These are phyloP conservation scores for Brotula barbata DNA, from an alignment of 2,797 vertebrate species.

Conservation along the genomic window DNA sequence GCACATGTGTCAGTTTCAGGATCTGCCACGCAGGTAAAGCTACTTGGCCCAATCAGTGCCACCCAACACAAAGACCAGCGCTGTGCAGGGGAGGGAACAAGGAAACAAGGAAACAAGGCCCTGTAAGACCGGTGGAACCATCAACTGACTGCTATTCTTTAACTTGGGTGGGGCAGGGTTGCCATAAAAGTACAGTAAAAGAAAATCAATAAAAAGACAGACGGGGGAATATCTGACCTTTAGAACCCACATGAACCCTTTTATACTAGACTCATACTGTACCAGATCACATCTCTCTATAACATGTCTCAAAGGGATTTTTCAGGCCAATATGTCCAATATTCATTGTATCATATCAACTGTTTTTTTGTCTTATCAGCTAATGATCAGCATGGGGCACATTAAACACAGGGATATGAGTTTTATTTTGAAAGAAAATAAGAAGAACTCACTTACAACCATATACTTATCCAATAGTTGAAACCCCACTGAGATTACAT, in stretches of 20 bases:
- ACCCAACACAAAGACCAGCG: constrained; percentile 69
- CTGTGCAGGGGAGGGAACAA: constrained; percentile 73
- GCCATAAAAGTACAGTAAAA: constrained; percentile 48
- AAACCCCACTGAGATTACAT: neutral
- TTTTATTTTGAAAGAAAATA: constrained; percentile 17
- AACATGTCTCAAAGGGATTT: too few species aligned
- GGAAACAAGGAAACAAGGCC: constrained; percentile 74
- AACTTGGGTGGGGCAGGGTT: constrained; percentile 74
- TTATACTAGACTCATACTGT: too few species aligned
- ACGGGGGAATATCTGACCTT: constrained; percentile 22
- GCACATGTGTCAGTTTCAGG: constrained; percentile 78
- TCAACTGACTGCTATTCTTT: constrained; percentile 79
- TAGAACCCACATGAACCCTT: too few species aligned
- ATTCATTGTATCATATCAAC: neutral
- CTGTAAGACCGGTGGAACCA: constrained; percentile 80
- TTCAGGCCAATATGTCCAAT: too few species aligned
- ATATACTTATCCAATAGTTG: too few species aligned
- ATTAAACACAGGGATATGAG: neutral
- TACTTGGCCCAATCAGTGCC: constrained; percentile 71
- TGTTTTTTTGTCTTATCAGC: neutral
- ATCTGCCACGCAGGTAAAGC: constrained; percentile 78
- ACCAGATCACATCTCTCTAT: too few species aligned
- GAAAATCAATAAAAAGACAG: constrained; percentile 23
- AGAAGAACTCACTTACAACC: too few species aligned
- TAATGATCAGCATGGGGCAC: neutral